Base-by-base conservation (phyloP, 2,888 invertebrate species). In the Dolichomitus sp. region DNA sequence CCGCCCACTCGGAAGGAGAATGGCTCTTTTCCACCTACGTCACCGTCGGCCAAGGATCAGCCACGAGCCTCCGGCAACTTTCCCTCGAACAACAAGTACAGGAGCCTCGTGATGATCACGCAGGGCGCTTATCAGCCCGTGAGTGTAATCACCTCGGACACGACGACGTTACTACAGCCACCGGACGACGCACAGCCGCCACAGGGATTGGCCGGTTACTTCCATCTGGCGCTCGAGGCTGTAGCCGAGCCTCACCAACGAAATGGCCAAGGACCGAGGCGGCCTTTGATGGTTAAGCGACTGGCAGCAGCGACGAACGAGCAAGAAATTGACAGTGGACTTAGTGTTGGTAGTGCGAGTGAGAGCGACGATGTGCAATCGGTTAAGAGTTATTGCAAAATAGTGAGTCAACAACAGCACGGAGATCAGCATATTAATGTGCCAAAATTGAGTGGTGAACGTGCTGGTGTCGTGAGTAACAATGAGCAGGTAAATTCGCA, bases 81-180 rank as follows among this genome's bases (percentile, higher is more conserved):
- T 75, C 40, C 80, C 54, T 66, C 87, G 68, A 90, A 84, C 77
- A 92, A 92, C 86, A 97, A 97, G 93, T 98, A 97, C 94, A 97
- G 97, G 91, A 97, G 97, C 95, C 96, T 97, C 95, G 97, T 98
- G 94, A 97, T 97, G 97, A 98, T 98, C 94, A 97, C 97, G 91
- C 97, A 97, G 95, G 93, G 93, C 79, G 88, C 95, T 93, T 94
- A 94, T 88, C 94, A 95, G 85, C 95, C 95, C 93, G 97, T 97
- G 91, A 97, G 96, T 94, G 96, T 97, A 88, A 96, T 97, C 93
- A 96, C 97, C 91, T 96, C 96, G 90, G 96, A 97, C 93, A 97
- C 97, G 90, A 97, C 97, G 91, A 96, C 95, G 91, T 94, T 97
- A 89, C 95, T 97, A 93, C 95, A 94, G 75, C 92, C 93, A 72